Percentiles rank a stretch among this genome's conserved stretches.
These are phyloP conservation scores for Hyphantria cunea DNA, from an alignment of 1,140 invertebrate species.

Conservation along the genomic window DNA sequence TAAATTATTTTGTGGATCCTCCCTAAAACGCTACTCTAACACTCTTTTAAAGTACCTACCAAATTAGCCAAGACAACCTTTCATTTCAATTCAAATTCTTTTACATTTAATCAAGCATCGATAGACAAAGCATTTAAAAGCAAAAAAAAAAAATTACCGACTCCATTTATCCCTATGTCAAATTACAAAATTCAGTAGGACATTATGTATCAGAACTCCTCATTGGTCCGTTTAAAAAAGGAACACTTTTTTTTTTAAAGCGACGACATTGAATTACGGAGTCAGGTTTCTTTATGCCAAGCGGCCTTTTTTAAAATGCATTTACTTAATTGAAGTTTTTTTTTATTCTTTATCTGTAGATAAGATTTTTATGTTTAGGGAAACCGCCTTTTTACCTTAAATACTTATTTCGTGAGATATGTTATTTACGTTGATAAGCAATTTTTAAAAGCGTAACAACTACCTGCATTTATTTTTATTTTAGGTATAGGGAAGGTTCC, in stretches of 20 bases:
- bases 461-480: no score
- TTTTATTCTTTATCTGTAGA: conserved; percentile 13
- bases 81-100: no score
- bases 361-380: conserved; percentile 16
- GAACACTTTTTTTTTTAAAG: conserved; percentile 42
- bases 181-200: conserved; percentile 62
- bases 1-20: no score
- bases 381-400: conserved; percentile 1
- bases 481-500: no score
- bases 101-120: no score
- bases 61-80: no score
- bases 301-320: conserved; percentile 31
- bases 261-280: conserved; percentile 19
- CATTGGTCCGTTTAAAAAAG: conserved; percentile 60
- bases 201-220: conserved; percentile 56
- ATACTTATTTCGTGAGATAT: conserved; percentile 22
- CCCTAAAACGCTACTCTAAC: no score
- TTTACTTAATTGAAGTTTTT: conserved; percentile 37
- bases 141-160: conserved; percentile 3
- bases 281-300: conserved; percentile 18
- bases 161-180: conserved; percentile 34
- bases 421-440: not conserved
- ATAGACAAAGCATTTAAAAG: no score
- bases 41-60: no score
- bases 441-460: no score